Percentiles rank a stretch among this genome's conserved stretches.
Conservation (phyloP, 2,797 vertebrate genomes). For the Bryconaethiops microstoma region DNA sequence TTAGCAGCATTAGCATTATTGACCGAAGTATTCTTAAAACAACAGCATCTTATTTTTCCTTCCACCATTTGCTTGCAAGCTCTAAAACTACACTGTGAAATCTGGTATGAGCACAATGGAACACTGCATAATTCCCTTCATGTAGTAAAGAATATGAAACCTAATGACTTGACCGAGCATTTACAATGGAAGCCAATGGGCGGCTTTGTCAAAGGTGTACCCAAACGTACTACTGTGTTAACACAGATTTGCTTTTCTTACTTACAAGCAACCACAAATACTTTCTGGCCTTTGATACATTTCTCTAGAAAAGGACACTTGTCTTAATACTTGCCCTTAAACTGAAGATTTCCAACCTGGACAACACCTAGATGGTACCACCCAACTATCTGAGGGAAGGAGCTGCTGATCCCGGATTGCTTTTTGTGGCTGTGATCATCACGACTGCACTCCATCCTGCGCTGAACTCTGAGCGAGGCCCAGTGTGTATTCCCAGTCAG, state of each 20-base stretch:
- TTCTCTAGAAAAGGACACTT: background rate
- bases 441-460: background rate
- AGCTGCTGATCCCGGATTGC: background rate
- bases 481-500: conserved; percentile 27
- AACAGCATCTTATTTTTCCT: no score
- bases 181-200: no score
- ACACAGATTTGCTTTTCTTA: background rate
- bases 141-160: no score
- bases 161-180: no score
- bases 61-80: no score
- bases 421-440: background rate
- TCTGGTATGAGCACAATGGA: no score
- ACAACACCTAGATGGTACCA: background rate
- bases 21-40: no score
- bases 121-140: no score
- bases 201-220: no score
- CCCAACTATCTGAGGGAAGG: background rate
- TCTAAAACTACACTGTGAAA: no score
- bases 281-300: background rate
- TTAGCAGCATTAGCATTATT: no score
- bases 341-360: background rate
- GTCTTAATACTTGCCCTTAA: background rate
- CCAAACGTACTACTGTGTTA: no score
- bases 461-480: background rate
- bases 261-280: background rate